phyloP scores from a whole-genome alignment of 1,140 invertebrate genomes.

The Drosophila sp. region DNA sequence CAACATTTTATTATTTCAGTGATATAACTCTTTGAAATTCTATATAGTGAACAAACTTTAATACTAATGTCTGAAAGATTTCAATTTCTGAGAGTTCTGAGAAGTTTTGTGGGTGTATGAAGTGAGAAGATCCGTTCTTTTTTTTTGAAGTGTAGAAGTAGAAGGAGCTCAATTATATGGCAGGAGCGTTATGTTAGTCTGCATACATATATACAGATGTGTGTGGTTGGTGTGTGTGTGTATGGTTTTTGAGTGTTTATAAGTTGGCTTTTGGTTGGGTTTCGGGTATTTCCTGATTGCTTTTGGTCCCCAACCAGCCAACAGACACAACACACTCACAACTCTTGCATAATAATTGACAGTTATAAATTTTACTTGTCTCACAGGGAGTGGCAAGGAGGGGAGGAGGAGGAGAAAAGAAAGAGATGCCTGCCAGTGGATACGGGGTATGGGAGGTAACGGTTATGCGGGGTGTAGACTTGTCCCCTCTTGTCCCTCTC shows the following conservation, averaged over 20 bases:
- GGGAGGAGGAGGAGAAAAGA: conserved; percentile 6
- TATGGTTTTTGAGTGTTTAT: conserved; percentile 16
- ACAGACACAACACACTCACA: conserved; percentile 44
- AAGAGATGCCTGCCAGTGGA: neutral
- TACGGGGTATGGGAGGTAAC: neutral
- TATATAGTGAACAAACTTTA: too few relatives aligned
- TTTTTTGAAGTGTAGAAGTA: neutral
- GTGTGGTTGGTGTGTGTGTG: conserved; percentile 27
- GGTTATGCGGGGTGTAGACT: conserved; percentile 5
- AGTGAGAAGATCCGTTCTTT: neutral
- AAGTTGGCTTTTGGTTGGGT: conserved; percentile 12
- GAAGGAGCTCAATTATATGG: conserved; percentile 18
- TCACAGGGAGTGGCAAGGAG: conserved; percentile 17
- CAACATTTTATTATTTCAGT: too few relatives aligned
- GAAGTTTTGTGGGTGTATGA: too few relatives aligned
- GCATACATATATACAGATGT: neutral
- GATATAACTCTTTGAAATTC: too few relatives aligned
- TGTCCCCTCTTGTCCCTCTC: neutral
- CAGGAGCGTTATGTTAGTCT: neutral
- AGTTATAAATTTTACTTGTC: conserved; percentile 79
- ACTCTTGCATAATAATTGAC: conserved; percentile 83
- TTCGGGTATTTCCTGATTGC: conserved; percentile 76
- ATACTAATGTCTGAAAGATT: too few relatives aligned
- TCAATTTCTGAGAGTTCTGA: too few relatives aligned
- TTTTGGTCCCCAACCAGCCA: conserved; percentile 27